These are phyloP conservation scores for Metacarcinus magister DNA, from an alignment of 2,888 invertebrate genomes.

Conservation along the genomic window DNA sequence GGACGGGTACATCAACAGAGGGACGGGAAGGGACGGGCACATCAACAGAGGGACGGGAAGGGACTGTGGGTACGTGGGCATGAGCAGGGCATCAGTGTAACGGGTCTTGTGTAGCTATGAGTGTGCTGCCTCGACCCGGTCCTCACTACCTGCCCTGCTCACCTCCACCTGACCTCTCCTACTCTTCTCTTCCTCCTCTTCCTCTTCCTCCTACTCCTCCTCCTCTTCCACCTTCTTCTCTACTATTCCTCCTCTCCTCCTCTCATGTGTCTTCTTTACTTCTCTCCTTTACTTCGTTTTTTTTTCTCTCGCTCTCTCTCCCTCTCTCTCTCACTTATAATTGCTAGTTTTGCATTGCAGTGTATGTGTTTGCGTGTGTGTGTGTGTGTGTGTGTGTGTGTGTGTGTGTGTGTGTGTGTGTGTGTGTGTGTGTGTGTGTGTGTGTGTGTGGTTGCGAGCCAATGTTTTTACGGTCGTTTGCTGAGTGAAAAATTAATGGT, in stretches of 20 bases:
- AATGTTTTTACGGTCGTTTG: conserved; percentile 1
- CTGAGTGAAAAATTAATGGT: background rate
- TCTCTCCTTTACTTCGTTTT: background rate
- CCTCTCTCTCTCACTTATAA: background rate
- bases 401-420: too few relatives aligned
- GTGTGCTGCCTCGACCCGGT: background rate
- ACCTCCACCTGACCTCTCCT: conserved; percentile 19
- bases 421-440: too few relatives aligned
- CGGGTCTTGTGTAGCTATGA: conserved; percentile 10
- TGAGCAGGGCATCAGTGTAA: background rate
- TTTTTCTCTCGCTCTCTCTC: conserved; percentile 11
- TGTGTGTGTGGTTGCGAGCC: background rate
- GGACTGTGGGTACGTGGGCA: too few relatives aligned
- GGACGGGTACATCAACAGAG: background rate
- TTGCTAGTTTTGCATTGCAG: too few relatives aligned
- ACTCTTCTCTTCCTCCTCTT: background rate
- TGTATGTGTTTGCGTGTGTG: background rate
- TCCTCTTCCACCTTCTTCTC: background rate
- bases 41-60: background rate
- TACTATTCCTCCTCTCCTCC: background rate
- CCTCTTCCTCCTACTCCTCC: background rate
- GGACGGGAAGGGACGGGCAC: background rate
- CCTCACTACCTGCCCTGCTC: background rate
- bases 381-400: too few relatives aligned
- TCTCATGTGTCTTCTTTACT: background rate